These are phyloP conservation scores for Cyclina sinensis DNA, from an alignment of 1,140 invertebrate species.

Conservation along the genomic window DNA sequence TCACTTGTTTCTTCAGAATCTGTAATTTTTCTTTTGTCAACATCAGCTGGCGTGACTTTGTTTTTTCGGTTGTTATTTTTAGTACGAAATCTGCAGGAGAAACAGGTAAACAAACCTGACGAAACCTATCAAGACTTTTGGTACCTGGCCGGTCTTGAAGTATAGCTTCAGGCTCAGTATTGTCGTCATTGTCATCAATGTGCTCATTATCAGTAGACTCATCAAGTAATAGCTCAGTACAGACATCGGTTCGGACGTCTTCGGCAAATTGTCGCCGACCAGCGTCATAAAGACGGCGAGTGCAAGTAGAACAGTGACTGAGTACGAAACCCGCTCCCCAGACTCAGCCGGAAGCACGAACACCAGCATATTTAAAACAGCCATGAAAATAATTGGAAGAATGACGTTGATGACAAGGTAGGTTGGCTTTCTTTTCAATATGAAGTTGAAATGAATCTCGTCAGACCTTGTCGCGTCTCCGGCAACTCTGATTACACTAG, in stretches of 20 bases:
- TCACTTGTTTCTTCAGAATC: neutral
- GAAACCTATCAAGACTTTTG: neutral
- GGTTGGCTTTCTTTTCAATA: neutral
- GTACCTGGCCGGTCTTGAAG: neutral
- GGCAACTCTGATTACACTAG: neutral
- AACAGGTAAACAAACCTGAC: neutral
- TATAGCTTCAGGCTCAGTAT: neutral
- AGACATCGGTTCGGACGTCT: conserved; percentile 43
- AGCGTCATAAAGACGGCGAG: conserved; percentile 55
- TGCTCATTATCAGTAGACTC: neutral
- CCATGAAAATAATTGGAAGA: conserved; percentile 21
- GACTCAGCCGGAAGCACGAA: conserved; percentile 39
- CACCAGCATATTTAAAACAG: conserved; percentile 12
- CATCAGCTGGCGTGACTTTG: too few relatives aligned
- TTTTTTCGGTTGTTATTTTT: neutral
- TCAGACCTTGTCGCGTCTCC: neutral
- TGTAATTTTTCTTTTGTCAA: too few relatives aligned
- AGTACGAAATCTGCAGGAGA: neutral
- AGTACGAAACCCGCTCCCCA: conserved; percentile 36
- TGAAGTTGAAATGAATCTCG: neutral
- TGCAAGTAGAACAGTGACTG: conserved; percentile 35
- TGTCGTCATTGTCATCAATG: neutral
- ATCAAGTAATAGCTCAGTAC: conserved; percentile 47
- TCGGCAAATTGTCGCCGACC: conserved; percentile 43
- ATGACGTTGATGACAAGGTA: conserved; percentile 8